Conservation (phyloP, 2,113 vertebrate species). For the Trachemys scripta region DNA sequence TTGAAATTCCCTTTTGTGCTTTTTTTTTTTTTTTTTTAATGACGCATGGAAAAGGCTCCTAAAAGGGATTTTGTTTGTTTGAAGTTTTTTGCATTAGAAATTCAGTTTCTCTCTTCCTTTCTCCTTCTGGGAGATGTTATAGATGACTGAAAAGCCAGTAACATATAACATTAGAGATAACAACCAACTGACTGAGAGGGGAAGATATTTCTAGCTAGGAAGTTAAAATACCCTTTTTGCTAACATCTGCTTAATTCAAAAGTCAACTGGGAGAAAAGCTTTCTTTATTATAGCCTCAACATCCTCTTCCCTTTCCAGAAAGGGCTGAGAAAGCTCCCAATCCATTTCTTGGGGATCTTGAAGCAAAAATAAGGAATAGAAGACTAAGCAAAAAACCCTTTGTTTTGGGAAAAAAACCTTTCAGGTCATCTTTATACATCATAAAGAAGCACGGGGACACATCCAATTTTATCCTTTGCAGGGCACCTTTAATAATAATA, state of each 20-base stretch:
- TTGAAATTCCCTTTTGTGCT: neutral
- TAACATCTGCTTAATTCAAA: conserved; percentile 62
- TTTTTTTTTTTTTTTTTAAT: neutral
- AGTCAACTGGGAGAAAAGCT: conserved; percentile 2
- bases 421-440: neutral
- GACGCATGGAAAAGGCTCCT: neutral
- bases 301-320: neutral
- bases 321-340: conserved; percentile 1
- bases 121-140: neutral
- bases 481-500: neutral
- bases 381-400: neutral
- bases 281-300: neutral
- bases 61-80: neutral
- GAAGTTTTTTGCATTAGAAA: neutral
- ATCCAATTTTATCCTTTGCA: neutral
- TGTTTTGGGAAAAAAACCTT: neutral
- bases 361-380: neutral
- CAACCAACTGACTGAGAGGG: neutral
- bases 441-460: neutral
- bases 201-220: conserved; percentile 62
- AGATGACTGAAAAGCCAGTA: conserved; percentile 29
- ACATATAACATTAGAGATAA: neutral
- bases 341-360: neutral
- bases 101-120: neutral
- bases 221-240: conserved; percentile 65